Evolutionary conservation across 2,113 vertebrate genomes (phyloP).

Genomic region (Sturnira hondurensis): DNA sequence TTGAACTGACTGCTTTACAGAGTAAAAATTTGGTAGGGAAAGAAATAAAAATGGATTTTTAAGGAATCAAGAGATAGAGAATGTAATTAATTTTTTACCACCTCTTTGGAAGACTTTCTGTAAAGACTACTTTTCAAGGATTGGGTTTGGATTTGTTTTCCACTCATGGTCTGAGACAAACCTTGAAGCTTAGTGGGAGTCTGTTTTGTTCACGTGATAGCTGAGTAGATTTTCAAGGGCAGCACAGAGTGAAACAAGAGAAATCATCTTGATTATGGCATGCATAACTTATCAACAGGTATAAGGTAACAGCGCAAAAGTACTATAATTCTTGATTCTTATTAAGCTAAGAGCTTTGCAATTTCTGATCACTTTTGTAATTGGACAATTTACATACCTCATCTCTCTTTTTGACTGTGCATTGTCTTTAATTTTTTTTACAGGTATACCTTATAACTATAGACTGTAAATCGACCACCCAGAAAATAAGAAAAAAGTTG

Average conservation of each 20-base stretch:
- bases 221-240: slow-evolving; percentile 2
- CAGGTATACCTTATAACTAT: background rate
- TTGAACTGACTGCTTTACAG: background rate
- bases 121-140: background rate
- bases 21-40: background rate
- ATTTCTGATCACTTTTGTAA: slow-evolving; percentile 10
- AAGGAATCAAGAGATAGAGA: background rate
- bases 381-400: slow-evolving; percentile 10
- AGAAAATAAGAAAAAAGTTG: slow-evolving; percentile 44
- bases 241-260: background rate
- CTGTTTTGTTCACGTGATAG: background rate
- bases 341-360: background rate
- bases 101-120: background rate
- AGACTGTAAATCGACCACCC: slow-evolving; percentile 6
- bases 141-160: slow-evolving; percentile 38
- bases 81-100: background rate
- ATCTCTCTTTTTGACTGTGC: background rate
- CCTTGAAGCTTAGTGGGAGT: background rate
- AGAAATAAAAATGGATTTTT: background rate
- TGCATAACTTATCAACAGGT: background rate
- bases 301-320: background rate
- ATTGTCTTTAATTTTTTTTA: background rate
- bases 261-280: background rate
- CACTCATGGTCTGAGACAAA: background rate
- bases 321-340: slow-evolving; percentile 6